phyloP scores from a whole-genome alignment of 2,797 vertebrate species.

The Lacerta agilis region DNA sequence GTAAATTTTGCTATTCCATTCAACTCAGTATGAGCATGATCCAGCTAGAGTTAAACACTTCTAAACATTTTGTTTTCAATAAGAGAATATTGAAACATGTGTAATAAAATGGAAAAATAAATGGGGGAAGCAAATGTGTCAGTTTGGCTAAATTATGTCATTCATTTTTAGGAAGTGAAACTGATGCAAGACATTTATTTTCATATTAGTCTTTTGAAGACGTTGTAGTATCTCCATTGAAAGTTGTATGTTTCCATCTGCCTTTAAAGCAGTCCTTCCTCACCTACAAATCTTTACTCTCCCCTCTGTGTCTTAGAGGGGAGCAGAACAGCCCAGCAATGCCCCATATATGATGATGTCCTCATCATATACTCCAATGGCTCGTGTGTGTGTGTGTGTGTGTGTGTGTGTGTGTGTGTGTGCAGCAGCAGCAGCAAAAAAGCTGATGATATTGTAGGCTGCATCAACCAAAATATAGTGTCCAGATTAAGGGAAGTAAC shows the following conservation, averaged over 20 bases:
- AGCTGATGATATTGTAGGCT: too few relatives aligned
- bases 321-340: background rate
- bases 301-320: background rate
- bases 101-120: background rate
- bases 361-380: background rate
- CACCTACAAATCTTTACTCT: accelerated
- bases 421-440: too few relatives aligned
- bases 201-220: background rate
- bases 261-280: background rate
- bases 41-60: background rate
- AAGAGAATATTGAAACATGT: background rate
- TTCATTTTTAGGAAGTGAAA: background rate
- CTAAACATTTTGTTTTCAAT: background rate
- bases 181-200: background rate
- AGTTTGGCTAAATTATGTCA: background rate
- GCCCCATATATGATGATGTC: background rate
- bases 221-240: background rate
- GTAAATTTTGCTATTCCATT: background rate
- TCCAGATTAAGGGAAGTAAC: too few relatives aligned
- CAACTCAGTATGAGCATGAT: background rate
- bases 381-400: background rate
- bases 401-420: too few relatives aligned
- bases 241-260: accelerated
- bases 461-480: too few relatives aligned
- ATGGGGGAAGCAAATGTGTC: background rate